Base-by-base conservation (phyloP, 92 coral and sea anemone species). In the Meandrina meandrites region DNA sequence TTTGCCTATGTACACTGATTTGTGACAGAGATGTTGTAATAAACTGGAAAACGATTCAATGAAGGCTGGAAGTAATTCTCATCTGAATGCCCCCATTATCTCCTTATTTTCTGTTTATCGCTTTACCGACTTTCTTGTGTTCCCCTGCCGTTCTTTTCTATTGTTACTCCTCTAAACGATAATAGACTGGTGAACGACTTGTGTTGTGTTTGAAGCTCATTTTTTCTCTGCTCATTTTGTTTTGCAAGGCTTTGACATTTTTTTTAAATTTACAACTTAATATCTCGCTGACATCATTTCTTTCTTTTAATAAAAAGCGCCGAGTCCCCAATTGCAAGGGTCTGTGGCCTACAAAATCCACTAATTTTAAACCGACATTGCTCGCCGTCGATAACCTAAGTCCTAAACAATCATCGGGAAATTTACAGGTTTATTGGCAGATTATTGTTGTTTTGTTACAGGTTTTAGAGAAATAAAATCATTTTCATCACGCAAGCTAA, bases 1-100 rank as follows among this genome's bases (percentile, higher is more conserved):
- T 68, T 19, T 48, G 67, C 34, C 32, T 10, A 64, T 68, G 8
- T 18, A 32, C 45, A 53, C 78, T 70, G 78, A 36, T 82, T 68
- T 47, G 34, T 66, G 71, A 66, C 19, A 13, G 48, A 67, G 35
- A 67, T 48, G 62, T 70, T 82, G 16, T 47, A 82, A 68, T 82
- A 82, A 81, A 64, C 58, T 22, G 75, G 24, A 67, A 5, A 81
- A 22, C 4, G 17, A 81, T 66, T n/a, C 11, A 47, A 40, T 57
- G 56, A 1, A n/a, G 22, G 15, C n/a, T 24, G 1, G 68, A 22
- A 60, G 30, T 18, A 6, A 11, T 60, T 60, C 28, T 56, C 5
- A 21, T 11, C 9, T 54, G 1, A 54, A 11, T 27, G 14, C 32
- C 5, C 34, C n/a, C 69, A 2, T 17, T n/a, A 0, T 62, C 8